Percentiles rank a stretch among this genome's conserved stretches.
Conservation (phyloP, 2,113 vertebrate species). For the Dunckerocampus dactyliophorus region DNA sequence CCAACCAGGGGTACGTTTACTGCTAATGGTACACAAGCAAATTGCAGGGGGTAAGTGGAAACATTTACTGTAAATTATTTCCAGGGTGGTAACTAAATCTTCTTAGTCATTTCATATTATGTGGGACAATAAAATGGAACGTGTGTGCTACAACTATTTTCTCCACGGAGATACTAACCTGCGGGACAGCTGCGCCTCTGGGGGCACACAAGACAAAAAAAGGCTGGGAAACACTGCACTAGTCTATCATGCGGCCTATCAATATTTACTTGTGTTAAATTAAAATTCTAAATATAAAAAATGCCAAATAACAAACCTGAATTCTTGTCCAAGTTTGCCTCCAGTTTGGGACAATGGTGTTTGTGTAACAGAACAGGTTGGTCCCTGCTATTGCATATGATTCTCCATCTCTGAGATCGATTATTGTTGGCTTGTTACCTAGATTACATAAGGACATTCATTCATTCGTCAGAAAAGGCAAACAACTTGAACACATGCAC, state of each 20-base stretch:
- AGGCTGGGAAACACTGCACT: not conserved
- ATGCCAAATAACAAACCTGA: slow-evolving; percentile 71
- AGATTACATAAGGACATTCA: slow-evolving; percentile 5
- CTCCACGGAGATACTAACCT: too few relatives aligned
- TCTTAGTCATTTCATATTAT: too few relatives aligned
- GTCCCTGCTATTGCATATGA: fast-evolving
- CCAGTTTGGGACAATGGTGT: slow-evolving; percentile 75
- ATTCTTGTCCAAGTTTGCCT: slow-evolving; percentile 85
- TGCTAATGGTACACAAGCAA: too few relatives aligned
- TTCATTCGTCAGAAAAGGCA: not conserved
- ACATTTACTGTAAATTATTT: too few relatives aligned
- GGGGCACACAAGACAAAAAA: not conserved
- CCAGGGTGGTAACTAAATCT: too few relatives aligned
- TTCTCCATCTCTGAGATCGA: slow-evolving; percentile 68
- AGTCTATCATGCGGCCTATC: not conserved
- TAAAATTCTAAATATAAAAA: not conserved
- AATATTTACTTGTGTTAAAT: not conserved
- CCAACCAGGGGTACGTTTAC: too few relatives aligned
- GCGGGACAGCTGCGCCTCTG: too few relatives aligned
- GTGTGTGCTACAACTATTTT: too few relatives aligned
- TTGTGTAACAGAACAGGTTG: slow-evolving; percentile 82
- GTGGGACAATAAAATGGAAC: too few relatives aligned
- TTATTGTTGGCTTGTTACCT: slow-evolving; percentile 51
- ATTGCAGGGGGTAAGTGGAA: too few relatives aligned
- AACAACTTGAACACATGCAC: not conserved